These are phyloP conservation scores for Mycetomoellerius zeteki DNA, from an alignment of 1,140 invertebrate genomes.

Conservation along the genomic window DNA sequence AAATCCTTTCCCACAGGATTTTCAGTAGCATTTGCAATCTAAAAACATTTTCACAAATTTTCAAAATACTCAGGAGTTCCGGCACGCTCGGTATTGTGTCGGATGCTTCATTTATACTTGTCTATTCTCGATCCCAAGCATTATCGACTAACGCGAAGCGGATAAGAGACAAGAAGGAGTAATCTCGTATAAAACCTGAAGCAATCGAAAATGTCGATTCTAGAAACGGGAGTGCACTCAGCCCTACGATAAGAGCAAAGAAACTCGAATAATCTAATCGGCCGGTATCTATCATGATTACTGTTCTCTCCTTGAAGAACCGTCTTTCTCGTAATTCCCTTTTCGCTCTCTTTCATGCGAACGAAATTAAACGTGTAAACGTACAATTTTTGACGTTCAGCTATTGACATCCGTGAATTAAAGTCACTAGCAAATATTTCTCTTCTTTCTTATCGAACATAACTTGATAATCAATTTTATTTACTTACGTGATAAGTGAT, in stretches of 20 bases:
- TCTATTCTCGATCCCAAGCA: slow-evolving; percentile 35
- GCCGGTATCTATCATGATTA: slow-evolving; percentile 63
- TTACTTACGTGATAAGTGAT: background rate
- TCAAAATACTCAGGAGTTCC: background rate
- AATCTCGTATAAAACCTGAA: slow-evolving; percentile 59
- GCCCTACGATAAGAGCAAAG: slow-evolving; percentile 60
- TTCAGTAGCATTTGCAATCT: background rate
- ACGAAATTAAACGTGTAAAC: slow-evolving; percentile 47
- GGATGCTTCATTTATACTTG: slow-evolving; percentile 53
- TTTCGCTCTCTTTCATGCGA: slow-evolving; percentile 6
- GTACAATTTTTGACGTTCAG: slow-evolving; percentile 17
- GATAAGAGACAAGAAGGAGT: slow-evolving; percentile 49
- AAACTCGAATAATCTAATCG: slow-evolving; percentile 66
- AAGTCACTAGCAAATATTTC: slow-evolving; percentile 34
- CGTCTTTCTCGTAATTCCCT: slow-evolving; percentile 21
- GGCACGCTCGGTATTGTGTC: background rate
- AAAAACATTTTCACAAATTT: background rate
- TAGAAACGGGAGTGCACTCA: slow-evolving; percentile 54
- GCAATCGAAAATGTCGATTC: slow-evolving; percentile 62
- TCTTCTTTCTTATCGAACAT: background rate
- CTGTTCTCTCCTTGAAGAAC: slow-evolving; percentile 34
- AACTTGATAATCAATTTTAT: slow-evolving; percentile 38
- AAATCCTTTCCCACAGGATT: background rate
- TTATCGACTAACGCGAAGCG: slow-evolving; percentile 53
- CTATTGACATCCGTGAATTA: slow-evolving; percentile 30